Base-by-base conservation (phyloP, 2,888 invertebrate genomes). In the Frankliniella fusca region DNA sequence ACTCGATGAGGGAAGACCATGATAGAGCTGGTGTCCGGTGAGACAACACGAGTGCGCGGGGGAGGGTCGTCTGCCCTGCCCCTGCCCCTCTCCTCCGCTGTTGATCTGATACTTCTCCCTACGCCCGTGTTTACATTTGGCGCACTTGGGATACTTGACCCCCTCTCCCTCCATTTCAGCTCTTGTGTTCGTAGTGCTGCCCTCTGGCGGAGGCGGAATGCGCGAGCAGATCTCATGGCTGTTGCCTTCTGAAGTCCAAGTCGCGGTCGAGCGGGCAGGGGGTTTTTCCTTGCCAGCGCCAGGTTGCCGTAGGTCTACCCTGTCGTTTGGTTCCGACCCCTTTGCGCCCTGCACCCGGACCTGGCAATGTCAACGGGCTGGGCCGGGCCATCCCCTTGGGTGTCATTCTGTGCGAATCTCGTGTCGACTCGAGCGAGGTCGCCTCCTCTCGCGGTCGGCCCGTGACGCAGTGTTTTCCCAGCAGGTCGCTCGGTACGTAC, bases 381-480 rank as follows among this genome's bases (percentile, higher is more conserved):
- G 27, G 23, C 27, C 11, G 27, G 70, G 5, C 10, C 12, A 27
- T 23, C 12, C 23, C 23, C 23, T 12, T 1, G 27, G 23, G 70
- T 10, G 70, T n/a, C 70, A 11, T 27, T 23, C 23, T 8, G 70
- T 12, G 70, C 23, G 12, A 12, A 76, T 23, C 23, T 23, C n/a
- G 23, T 20, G 70, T 11, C 23, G 10, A 27, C 23, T 27, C 23
- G 27, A 23, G 70, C 70, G 70, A 76, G 70, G 70, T 76, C 70
- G 70, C 12, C 70, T 20, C 23, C 23, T 20, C 23, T 9, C 70
- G 70, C 23, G 11, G 70, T 7, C n/a, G 12, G 20, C 70, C 27
- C 11, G 70, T 76, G 70, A 76, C 70, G 70, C 70, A 76, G 70
- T 76, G 70, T 76, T 76, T 76, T 76, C 70, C 70, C 12, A 11